phyloP scores from a whole-genome alignment of 2,888 invertebrate genomes.

The Metellina segmentata region DNA sequence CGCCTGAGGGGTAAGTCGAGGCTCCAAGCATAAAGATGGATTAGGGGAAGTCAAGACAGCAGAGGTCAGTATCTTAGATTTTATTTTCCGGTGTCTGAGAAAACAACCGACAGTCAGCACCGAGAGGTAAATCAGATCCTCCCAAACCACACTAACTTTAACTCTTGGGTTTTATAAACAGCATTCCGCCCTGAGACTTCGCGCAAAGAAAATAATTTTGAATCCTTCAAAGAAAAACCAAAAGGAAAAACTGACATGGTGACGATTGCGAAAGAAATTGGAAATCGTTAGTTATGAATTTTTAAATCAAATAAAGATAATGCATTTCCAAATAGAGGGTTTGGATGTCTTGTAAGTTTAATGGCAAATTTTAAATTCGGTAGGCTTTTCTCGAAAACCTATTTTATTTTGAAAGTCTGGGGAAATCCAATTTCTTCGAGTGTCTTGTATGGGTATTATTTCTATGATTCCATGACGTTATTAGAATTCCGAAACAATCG shows the following conservation, averaged over 20 bases:
- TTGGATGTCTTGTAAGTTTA: background rate
- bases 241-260: background rate
- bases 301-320: slow-evolving; percentile 3
- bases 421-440: background rate
- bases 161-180: background rate
- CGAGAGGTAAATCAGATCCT: slow-evolving; percentile 34
- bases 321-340: background rate
- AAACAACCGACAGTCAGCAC: slow-evolving; percentile 53
- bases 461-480: background rate
- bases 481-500: background rate
- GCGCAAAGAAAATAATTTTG: background rate
- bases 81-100: slow-evolving; percentile 21
- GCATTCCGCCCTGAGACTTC: background rate
- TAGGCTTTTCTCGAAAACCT: background rate
- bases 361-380: background rate
- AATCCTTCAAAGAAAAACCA: background rate
- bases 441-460: background rate
- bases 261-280: background rate
- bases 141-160: slow-evolving; percentile 49
- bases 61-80: slow-evolving; percentile 49
- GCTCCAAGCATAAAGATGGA: slow-evolving; percentile 21
- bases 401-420: background rate
- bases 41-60: slow-evolving; percentile 6
- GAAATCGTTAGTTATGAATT: slow-evolving; percentile 5
- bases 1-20: slow-evolving; percentile 10